Conservation (phyloP, 2,888 invertebrate genomes). For the Trisateles emortualis region DNA sequence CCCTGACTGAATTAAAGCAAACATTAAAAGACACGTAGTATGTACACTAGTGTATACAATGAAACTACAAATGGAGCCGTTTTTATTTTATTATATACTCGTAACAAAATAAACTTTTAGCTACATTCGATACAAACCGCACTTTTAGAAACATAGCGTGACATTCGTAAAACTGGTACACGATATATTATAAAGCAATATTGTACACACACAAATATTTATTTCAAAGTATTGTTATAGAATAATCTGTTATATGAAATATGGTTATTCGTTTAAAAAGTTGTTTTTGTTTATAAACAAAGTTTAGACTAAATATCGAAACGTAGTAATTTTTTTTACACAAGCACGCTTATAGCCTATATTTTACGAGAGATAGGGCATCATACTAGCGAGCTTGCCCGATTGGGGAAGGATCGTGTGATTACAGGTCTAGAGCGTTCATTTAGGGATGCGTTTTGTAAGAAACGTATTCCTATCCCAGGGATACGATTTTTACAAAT, state of each 20-base stretch:
- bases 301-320: no score
- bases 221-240: not conserved
- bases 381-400: no score
- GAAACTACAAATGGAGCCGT: constrained; percentile 14
- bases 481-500: no score
- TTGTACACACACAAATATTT: not conserved
- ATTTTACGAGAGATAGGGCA: no score
- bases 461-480: no score
- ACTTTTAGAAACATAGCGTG: constrained; percentile 19
- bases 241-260: not conserved
- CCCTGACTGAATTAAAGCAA: constrained; percentile 1
- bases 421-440: no score
- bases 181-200: constrained; percentile 6
- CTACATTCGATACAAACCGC: constrained; percentile 24
- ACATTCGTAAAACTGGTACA: constrained; percentile 13
- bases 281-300: no score
- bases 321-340: no score
- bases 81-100: constrained; percentile 24
- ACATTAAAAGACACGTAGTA: not conserved
- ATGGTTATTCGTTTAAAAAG: not conserved
- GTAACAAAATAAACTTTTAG: constrained; percentile 33
- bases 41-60: constrained; percentile 21
- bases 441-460: no score
- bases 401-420: no score
- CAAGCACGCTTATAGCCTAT: no score